Evolutionary conservation across 2,113 vertebrate genomes (phyloP), one percentile per base, ranked within the genome.

Genomic region (Nycticebus coucang): DNA sequence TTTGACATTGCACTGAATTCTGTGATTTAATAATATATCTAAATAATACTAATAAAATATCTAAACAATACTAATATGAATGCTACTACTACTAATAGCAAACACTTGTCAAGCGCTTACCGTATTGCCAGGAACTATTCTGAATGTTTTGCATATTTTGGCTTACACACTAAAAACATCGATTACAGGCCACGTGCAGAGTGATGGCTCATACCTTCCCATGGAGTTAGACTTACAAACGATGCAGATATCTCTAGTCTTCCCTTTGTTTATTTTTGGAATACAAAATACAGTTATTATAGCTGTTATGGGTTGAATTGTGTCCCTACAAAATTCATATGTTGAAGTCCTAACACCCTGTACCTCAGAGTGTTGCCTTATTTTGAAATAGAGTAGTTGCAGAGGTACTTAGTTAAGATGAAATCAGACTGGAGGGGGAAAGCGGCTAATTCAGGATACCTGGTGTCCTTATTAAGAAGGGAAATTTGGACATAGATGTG

Each of bases 21-120:
- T 96, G 28, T 84, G 35, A 90, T 71, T 96, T 92, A 83, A 1
- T 62, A 62, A 62, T 62, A 91, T 37, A 37, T 81, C 41, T 72
- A 93, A 91, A 72, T 86, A 86, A 80, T 91, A 75, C 37, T 84
- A 91, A 91, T 89, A 62, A 62, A 62, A 53, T 53, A 50, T 50
- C 41, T 71, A 92, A 92, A 71, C 77, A 84, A 74, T 92, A 74
- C n/a, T 89, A 87, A 91, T 85, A 53, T 68, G 93, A 66, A 87
- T 55, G 37, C 21, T 30, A 15, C 15, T 64, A 82, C 7, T 87
- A 28, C 3, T 41, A 71, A 55, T 72, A 92, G 71, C 71, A 81
- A 80, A 75, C 15, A 75, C 21, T 92, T 92, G 60, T 92, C 53
- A 85, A 84, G 4, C 55, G 45, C 33, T 74, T 59, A 78, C n/a